Conservation (phyloP, 2,888 invertebrate genomes). For the Scaptomyza parva region DNA sequence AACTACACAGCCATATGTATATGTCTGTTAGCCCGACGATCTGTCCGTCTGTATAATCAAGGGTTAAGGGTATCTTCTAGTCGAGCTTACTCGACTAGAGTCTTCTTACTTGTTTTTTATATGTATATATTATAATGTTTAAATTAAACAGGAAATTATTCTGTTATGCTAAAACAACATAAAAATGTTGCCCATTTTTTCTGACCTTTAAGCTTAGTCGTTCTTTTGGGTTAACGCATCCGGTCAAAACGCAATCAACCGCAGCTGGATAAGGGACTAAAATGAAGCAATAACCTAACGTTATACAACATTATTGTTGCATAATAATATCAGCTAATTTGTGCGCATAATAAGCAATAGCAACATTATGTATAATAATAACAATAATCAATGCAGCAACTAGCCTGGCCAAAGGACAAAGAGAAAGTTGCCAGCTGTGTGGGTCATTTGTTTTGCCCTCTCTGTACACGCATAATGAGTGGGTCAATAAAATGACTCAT, state of each 20-base stretch:
- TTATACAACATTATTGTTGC: conserved; percentile 62
- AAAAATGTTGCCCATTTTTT: neutral
- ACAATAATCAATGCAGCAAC: conserved; percentile 42
- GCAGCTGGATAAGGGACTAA: conserved; percentile 9
- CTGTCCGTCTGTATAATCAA: too few relatives aligned
- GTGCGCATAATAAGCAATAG: conserved; percentile 40
- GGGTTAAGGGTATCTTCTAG: too few relatives aligned
- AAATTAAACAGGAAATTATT: neutral
- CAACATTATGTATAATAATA: conserved; percentile 36
- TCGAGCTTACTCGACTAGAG: too few relatives aligned
- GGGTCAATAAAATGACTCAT: conserved; percentile 65
- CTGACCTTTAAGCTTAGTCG: neutral
- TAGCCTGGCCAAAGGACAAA: neutral
- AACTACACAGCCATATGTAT: too few relatives aligned
- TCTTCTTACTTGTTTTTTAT: too few relatives aligned
- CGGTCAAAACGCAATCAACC: conserved; percentile 20
- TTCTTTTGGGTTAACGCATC: conserved; percentile 2
- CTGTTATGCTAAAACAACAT: neutral
- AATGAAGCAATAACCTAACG: conserved; percentile 13
- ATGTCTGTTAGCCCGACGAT: too few relatives aligned
- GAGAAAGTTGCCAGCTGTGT: conserved; percentile 60
- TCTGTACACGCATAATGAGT: conserved; percentile 45
- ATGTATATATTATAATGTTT: neutral
- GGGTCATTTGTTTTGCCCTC: conserved; percentile 53
- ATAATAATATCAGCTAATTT: conserved; percentile 73